Conservation (phyloP, 2,888 invertebrate species). For the Xestobium rufovillosum region DNA sequence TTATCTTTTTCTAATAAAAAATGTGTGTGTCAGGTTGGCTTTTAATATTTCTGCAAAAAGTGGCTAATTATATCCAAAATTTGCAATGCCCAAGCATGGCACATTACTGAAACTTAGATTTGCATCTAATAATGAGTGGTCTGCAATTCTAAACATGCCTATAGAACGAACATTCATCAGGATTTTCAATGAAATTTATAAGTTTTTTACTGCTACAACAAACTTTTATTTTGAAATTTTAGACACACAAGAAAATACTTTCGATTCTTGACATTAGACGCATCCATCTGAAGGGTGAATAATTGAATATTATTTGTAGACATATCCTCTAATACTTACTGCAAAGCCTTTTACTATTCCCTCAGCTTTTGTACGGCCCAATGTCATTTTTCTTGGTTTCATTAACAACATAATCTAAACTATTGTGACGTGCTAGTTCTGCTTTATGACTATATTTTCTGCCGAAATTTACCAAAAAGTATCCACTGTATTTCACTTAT, state of each 20-base stretch:
- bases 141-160: slow-evolving; percentile 1
- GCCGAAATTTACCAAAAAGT: no score
- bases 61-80: background rate
- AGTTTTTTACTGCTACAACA: slow-evolving; percentile 1
- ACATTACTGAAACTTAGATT: no score
- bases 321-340: slow-evolving; percentile 1
- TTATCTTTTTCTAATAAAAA: no score
- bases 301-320: background rate
- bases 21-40: no score
- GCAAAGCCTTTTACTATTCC: slow-evolving; percentile 2
- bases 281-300: slow-evolving; percentile 1
- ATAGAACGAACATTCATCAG: background rate
- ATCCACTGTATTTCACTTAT: no score
- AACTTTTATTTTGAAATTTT: background rate
- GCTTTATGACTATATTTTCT: no score
- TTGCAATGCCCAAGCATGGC: no score
- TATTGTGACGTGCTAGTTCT: no score
- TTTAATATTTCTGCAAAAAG: background rate
- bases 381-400: slow-evolving; percentile 1
- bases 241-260: slow-evolving; percentile 1
- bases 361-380: slow-evolving; percentile 1
- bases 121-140: background rate
- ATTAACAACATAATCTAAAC: no score
- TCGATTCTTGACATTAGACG: slow-evolving; percentile 1
- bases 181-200: slow-evolving; percentile 1